Evolutionary conservation across 2,113 vertebrate species (phyloP).

Genomic region (Porphyrio hochstetteri): DNA sequence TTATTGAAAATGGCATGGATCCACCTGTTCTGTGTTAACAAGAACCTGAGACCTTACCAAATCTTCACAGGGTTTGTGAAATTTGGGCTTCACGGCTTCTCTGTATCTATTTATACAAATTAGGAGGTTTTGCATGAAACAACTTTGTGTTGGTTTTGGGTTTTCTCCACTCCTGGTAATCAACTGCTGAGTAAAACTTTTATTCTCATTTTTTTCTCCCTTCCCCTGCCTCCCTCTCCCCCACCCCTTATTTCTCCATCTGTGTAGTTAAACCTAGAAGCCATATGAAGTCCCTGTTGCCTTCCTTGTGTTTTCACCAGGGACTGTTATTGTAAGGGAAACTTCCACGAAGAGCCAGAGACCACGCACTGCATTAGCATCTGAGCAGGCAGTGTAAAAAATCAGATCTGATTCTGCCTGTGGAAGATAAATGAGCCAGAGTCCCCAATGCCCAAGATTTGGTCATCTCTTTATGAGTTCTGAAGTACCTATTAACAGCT

Average conservation of each 20-base stretch:
- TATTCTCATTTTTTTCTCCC: background rate
- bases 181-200: background rate
- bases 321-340: constrained; percentile 36
- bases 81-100: background rate
- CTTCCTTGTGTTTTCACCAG: constrained; percentile 20
- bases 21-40: background rate
- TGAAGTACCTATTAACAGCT: constrained; percentile 84
- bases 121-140: background rate
- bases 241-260: background rate
- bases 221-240: too few relatives aligned
- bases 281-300: background rate
- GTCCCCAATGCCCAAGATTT: constrained; percentile 76
- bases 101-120: background rate
- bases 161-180: background rate
- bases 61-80: background rate
- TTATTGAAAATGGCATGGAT: background rate
- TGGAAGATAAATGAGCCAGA: constrained; percentile 82
- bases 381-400: constrained; percentile 72
- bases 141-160: background rate
- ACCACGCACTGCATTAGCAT: constrained; percentile 59
- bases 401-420: constrained; percentile 81
- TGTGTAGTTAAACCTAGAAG: background rate
- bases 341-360: constrained; percentile 52
- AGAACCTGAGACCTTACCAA: background rate
- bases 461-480: constrained; percentile 85